phyloP scores from a whole-genome alignment of 1,140 invertebrate genomes.

The Panagrolaimus sp. region DNA sequence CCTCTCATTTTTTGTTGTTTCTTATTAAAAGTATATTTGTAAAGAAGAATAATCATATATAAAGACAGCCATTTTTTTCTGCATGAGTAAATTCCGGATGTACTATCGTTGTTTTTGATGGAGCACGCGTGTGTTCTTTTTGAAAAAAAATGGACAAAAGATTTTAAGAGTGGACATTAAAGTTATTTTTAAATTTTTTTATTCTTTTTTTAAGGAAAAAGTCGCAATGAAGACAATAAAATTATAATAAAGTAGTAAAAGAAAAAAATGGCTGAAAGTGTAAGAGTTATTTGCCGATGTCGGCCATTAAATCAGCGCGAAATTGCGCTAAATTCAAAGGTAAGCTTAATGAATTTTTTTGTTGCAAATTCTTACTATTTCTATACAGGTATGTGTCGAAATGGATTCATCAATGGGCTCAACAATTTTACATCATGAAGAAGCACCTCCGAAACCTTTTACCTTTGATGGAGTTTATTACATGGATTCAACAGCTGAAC shows the following conservation, averaged over 20 bases:
- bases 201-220: not conserved
- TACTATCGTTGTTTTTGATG: not conserved
- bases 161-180: not conserved
- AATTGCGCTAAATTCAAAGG: conserved; percentile 69
- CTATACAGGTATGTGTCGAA: conserved; percentile 67
- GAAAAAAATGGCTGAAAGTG: conserved; percentile 66
- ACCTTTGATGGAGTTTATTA: conserved; percentile 70
- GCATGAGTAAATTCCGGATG: not conserved
- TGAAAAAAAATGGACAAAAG: not conserved
- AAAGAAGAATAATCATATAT: no score
- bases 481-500: conserved; percentile 66
- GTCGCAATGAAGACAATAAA: not conserved
- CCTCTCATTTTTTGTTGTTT: no score
- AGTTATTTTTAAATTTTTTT: not conserved
- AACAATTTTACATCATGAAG: conserved; percentile 64
- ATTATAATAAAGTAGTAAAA: not conserved
- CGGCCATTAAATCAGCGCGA: conserved; percentile 78
- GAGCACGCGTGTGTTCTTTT: not conserved
- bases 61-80: not conserved
- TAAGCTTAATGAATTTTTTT: conserved; percentile 53
- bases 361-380: conserved; percentile 45
- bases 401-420: conserved; percentile 66
- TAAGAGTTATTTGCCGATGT: conserved; percentile 83
- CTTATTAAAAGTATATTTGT: no score
- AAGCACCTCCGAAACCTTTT: conserved; percentile 68